These are phyloP conservation scores for Siniperca scherzeri DNA, from an alignment of 2,797 vertebrate genomes.

Conservation along the genomic window DNA sequence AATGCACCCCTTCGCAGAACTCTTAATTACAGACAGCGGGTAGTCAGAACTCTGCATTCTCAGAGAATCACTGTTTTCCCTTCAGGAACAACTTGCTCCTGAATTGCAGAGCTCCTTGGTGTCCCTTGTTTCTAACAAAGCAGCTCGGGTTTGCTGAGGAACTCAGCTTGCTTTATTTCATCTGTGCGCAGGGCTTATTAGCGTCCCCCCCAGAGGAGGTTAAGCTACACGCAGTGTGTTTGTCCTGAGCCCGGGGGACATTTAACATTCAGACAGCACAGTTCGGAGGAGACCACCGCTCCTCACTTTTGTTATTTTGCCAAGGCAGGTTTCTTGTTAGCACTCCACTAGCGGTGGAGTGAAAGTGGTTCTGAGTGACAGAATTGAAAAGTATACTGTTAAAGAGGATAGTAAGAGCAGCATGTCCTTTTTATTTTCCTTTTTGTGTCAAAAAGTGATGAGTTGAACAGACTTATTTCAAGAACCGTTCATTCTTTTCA, in stretches of 20 bases:
- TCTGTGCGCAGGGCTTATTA: conserved; percentile 66
- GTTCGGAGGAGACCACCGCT: conserved; percentile 31
- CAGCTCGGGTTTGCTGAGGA: conserved; percentile 14
- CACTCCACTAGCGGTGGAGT: conserved; percentile 4
- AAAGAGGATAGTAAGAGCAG: conserved; percentile 18
- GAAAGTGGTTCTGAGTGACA: conserved; percentile 44
- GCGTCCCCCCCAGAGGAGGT: conserved; percentile 55
- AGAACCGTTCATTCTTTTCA: background rate
- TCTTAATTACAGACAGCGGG: conserved; percentile 53
- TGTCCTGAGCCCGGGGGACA: conserved; percentile 63
- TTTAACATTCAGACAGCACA: conserved; percentile 67
- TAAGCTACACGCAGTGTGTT: conserved; percentile 48
- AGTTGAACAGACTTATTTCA: background rate
- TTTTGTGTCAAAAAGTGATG: conserved; percentile 8
- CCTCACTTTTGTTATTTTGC: conserved; percentile 49
- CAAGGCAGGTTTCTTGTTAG: conserved; percentile 50
- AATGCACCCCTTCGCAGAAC: conserved; percentile 44
- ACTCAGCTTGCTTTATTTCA: conserved; percentile 33
- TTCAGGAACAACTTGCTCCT: conserved; percentile 47
- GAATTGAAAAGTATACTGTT: conserved; percentile 31
- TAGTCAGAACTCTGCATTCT: conserved; percentile 42
- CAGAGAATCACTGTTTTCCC: conserved; percentile 29
- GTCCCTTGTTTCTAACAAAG: conserved; percentile 42
- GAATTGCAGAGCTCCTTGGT: conserved; percentile 26
- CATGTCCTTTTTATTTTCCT: background rate